These are phyloP conservation scores for Leptinotarsa undecemlineata DNA, from an alignment of 1,140 invertebrate genomes.

Conservation along the genomic window DNA sequence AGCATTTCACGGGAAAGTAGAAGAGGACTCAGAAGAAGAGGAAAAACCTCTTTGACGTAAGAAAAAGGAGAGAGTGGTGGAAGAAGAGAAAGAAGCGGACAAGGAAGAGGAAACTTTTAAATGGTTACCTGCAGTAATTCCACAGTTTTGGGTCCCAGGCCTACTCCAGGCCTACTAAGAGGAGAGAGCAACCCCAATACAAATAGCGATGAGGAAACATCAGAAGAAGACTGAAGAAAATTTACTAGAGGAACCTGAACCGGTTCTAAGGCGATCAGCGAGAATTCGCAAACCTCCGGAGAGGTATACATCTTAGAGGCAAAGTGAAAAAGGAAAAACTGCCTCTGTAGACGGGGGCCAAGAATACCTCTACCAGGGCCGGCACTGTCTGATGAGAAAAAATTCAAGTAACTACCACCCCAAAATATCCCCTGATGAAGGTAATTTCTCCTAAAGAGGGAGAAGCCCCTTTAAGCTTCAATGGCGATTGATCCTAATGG, in stretches of 20 bases:
- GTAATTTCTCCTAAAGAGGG: neutral
- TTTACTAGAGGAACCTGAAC: neutral
- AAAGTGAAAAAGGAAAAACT: neutral
- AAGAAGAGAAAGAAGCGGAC: neutral
- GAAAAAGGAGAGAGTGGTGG: neutral
- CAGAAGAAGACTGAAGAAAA: neutral
- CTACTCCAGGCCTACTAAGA: neutral
- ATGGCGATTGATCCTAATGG: neutral
- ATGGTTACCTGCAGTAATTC: neutral
- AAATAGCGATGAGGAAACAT: neutral
- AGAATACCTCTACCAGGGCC: too few species aligned
- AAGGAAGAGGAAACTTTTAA: neutral
- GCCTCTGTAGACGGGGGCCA: too few species aligned
- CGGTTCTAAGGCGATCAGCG: neutral
- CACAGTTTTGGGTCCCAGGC: neutral
- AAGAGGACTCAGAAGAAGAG: neutral
- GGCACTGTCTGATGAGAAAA: neutral
- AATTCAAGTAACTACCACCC: neutral
- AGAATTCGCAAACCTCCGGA: neutral
- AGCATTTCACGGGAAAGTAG: constrained; percentile 5
- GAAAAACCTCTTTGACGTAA: too few species aligned
- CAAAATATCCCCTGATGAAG: too few species aligned
- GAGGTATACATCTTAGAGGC: neutral
- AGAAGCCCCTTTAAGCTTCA: neutral
- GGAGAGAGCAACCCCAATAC: neutral